Evolutionary conservation across 2,888 invertebrate genomes (phyloP).

Genomic region (Epinotia demarniana): DNA sequence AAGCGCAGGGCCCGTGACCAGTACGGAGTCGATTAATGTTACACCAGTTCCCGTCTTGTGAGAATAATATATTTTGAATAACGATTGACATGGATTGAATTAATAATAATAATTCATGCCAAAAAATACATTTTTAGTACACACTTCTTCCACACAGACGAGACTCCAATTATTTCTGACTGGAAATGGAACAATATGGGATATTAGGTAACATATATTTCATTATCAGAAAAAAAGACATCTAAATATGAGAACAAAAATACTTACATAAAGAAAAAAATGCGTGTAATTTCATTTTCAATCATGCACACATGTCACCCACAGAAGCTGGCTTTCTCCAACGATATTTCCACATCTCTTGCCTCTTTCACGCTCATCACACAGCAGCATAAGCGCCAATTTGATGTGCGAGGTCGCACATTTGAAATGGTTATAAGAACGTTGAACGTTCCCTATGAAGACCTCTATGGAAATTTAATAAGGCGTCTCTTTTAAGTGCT

Average conservation of each 20-base stretch:
- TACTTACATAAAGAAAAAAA: not conserved
- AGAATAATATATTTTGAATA: too few relatives aligned
- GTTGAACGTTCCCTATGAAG: not conserved
- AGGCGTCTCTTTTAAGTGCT: slow-evolving; percentile 31
- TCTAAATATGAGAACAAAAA: not conserved
- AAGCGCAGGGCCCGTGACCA: too few relatives aligned
- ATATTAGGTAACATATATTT: not conserved
- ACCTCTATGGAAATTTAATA: slow-evolving; percentile 18
- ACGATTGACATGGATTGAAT: too few relatives aligned
- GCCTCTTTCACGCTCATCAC: slow-evolving; percentile 14
- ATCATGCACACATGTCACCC: slow-evolving; percentile 13
- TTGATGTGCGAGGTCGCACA: slow-evolving; percentile 11
- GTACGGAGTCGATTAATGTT: too few relatives aligned
- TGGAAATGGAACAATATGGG: too few relatives aligned
- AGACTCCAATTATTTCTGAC: too few relatives aligned
- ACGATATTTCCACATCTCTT: slow-evolving; percentile 13
- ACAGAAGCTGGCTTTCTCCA: slow-evolving; percentile 5
- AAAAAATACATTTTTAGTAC: too few relatives aligned
- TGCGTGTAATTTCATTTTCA: slow-evolving; percentile 7
- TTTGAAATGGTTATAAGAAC: slow-evolving; percentile 3
- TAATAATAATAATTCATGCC: too few relatives aligned
- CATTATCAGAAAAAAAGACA: not conserved
- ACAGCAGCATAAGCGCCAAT: not conserved
- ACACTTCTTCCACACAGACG: too few relatives aligned
- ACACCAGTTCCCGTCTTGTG: too few relatives aligned